phyloP scores from a whole-genome alignment of 2,113 vertebrate species.

The Thalassarche chlororhynchos region DNA sequence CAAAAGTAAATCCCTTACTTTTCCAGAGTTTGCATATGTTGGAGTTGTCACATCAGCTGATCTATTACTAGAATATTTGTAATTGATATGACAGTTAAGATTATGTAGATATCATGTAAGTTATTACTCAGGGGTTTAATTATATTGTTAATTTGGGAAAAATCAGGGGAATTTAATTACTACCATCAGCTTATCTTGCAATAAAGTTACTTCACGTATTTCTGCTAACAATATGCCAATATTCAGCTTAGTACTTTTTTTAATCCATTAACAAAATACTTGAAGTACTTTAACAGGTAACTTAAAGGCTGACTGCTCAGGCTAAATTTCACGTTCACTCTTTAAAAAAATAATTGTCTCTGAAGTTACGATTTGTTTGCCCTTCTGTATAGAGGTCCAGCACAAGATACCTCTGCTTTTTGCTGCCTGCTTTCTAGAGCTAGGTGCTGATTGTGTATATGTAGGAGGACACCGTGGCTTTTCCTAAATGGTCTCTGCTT shows the following conservation, averaged over 20 bases:
- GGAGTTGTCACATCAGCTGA: not conserved
- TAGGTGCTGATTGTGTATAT: rapidly evolving
- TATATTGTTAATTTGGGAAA: not conserved
- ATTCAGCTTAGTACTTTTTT: not conserved
- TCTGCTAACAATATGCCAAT: not conserved
- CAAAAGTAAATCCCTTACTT: not conserved
- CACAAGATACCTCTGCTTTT: not conserved
- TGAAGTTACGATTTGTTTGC: not conserved
- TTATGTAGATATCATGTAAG: not conserved
- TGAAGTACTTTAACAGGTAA: not conserved
- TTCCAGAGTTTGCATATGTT: not conserved
- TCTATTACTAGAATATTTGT: not conserved
- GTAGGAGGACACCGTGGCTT: not conserved
- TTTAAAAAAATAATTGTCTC: not conserved
- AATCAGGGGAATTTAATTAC: not conserved
- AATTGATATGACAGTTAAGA: not conserved
- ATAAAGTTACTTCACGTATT: not conserved
- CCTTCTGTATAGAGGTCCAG: not conserved
- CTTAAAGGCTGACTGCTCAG: not conserved
- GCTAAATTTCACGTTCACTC: not conserved
- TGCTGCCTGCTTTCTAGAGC: not conserved
- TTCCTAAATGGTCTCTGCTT: not conserved
- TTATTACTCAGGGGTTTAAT: not conserved
- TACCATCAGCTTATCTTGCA: not conserved
- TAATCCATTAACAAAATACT: not conserved